phyloP scores from a whole-genome alignment of 2,797 vertebrate species.

The Champsocephalus esox region DNA sequence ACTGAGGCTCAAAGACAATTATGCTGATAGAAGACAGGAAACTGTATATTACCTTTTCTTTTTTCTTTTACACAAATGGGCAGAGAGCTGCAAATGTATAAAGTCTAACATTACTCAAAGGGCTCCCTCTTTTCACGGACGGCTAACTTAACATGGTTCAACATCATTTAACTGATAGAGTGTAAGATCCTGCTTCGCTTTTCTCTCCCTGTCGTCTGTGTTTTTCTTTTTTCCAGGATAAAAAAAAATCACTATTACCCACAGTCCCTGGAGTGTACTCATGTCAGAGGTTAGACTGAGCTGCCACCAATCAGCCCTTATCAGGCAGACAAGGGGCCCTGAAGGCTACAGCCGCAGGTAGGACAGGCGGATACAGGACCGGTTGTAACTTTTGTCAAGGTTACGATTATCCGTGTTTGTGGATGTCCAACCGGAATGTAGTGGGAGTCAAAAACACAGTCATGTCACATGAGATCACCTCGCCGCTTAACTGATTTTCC shows the following conservation, averaged over 20 bases:
- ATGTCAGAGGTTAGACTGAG: constrained; percentile 60
- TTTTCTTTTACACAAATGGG: constrained; percentile 40
- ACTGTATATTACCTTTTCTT: constrained; percentile 51
- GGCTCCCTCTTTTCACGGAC: constrained; percentile 48
- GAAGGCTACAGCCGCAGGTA: constrained; percentile 44
- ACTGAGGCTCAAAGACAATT: constrained; percentile 72
- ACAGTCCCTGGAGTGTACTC: constrained; percentile 46
- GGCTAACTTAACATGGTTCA: constrained; percentile 64
- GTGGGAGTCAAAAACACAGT: constrained; percentile 18
- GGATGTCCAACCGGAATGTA: constrained; percentile 28
- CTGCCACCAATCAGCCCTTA: constrained; percentile 58
- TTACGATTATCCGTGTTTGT: constrained; percentile 23
- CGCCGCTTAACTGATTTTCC: constrained; percentile 33
- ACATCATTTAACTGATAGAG: constrained; percentile 72
- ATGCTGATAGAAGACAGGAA: constrained; percentile 71
- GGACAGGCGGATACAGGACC: constrained; percentile 19
- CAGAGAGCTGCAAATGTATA: constrained; percentile 56
- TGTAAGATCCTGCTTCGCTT: constrained; percentile 55
- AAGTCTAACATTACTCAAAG: constrained; percentile 65
- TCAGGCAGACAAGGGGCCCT: constrained; percentile 17
- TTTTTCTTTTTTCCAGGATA: constrained; percentile 18
- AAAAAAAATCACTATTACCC: constrained; percentile 47
- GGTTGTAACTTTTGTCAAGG: constrained; percentile 44
- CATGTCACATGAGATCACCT: constrained; percentile 26
- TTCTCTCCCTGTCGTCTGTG: constrained; percentile 41